Base-by-base conservation (phyloP, 2,888 invertebrate genomes). In the Diloba caeruleocephala region DNA sequence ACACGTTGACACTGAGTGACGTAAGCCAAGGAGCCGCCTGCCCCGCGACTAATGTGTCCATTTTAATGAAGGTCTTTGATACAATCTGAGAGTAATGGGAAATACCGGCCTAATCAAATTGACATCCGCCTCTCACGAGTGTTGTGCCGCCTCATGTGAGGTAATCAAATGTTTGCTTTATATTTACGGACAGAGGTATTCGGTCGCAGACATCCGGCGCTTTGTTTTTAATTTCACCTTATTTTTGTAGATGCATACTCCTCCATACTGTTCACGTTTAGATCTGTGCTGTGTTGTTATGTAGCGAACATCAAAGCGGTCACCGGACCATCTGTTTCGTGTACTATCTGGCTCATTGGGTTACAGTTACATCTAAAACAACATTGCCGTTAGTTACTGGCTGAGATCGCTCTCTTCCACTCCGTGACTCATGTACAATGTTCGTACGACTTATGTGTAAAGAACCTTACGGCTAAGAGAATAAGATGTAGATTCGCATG, bases 331-430 rank as follows among this genome's bases (percentile, higher is more conserved):
- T 73, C 78, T 75, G 70, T 54, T 62, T 50, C 54, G 43, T 46
- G 58, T 44, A 45, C 55, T 59, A 76, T 71, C 72, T 79, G 67
- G 76, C 69, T 79, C 79, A 82, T 71, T 82, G 76, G 79, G 81
- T 77, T 78, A 79, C 65, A 60, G 71, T 68, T 55, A 57, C 51
- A 44, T 17, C 62, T 69, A 51, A 51, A 56, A 57, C 54, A 48
- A 56, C 53, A 49, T 68, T 66, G 76, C 79, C n/a, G n/a, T n/a
- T n/a, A 75, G 79, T 78, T 79, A 73, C 55, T 26, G 13, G 23
- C 67, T 36, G 41, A 49, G 42, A 57, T 58, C 55, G 39, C 32
- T 58, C 53, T 54, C 52, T 42, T 43, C 39, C 49, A 53, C 29
- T 26, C 36, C 4, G 12, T 56, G 57, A 56, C 49, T 63, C 43